phyloP scores from a whole-genome alignment of 2,797 vertebrate species.

The Streptopelia turtur region DNA sequence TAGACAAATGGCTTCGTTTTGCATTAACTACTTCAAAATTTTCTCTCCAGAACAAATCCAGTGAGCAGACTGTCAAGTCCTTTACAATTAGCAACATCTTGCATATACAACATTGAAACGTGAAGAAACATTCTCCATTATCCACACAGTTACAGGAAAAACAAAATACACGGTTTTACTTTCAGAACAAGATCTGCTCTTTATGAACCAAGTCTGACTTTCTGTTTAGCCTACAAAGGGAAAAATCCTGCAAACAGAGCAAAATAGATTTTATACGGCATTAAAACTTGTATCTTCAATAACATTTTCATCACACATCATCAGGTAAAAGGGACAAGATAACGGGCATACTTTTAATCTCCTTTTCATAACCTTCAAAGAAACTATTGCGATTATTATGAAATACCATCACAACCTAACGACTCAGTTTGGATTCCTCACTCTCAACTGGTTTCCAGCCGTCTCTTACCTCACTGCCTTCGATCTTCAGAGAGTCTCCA shows the following conservation, averaged over 20 bases:
- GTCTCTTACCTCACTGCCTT: constrained; percentile 63
- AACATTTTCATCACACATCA: constrained; percentile 6
- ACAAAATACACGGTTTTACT: not conserved
- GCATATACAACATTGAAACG: constrained; percentile 28
- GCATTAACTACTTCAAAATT: not conserved
- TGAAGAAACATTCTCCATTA: constrained; percentile 7
- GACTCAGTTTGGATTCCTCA: not conserved
- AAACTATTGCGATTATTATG: not conserved
- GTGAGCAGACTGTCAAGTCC: constrained; percentile 58
- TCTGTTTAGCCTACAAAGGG: not conserved
- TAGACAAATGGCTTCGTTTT: constrained; percentile 29
- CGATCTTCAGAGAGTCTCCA: constrained; percentile 29
- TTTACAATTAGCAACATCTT: constrained; percentile 51
- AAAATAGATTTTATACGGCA: not conserved
- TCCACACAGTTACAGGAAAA: not conserved
- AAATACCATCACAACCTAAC: not conserved
- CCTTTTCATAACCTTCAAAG: not conserved
- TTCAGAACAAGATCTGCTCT: not conserved
- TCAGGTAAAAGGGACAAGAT: not conserved
- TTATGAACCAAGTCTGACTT: not conserved
- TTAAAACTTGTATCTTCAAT: not conserved
- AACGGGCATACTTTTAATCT: not conserved
- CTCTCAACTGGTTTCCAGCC: constrained; percentile 8
- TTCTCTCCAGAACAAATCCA: constrained; percentile 34
- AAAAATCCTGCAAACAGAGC: not conserved